These are phyloP conservation scores for Spea multiplicata DNA, from an alignment of 2,113 vertebrate genomes.

Conservation along the genomic window DNA sequence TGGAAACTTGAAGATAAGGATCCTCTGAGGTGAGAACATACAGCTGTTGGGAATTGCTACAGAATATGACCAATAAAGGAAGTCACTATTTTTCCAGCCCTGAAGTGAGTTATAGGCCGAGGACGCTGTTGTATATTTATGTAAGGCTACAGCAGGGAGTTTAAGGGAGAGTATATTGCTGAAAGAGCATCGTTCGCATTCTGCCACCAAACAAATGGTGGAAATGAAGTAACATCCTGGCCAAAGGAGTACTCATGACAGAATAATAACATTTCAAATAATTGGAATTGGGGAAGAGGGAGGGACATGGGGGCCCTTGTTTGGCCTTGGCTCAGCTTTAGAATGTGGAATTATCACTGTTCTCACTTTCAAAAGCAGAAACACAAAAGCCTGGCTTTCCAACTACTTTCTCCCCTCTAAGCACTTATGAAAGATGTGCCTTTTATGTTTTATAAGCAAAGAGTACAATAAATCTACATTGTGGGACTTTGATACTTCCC, in stretches of 20 bases:
- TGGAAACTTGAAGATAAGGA: slow-evolving; percentile 84
- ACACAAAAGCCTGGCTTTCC: slow-evolving; percentile 52
- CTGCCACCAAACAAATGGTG: slow-evolving; percentile 93
- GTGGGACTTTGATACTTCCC: background rate
- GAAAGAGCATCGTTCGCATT: slow-evolving; percentile 95
- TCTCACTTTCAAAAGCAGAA: slow-evolving; percentile 73
- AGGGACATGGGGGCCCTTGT: slow-evolving; percentile 53
- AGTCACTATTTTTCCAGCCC: slow-evolving; percentile 95
- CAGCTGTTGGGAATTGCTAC: slow-evolving; percentile 83
- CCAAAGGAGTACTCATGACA: slow-evolving; percentile 85
- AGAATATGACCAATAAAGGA: slow-evolving; percentile 97
- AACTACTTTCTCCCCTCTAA: slow-evolving; percentile 48
- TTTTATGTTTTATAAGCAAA: slow-evolving; percentile 62
- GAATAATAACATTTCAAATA: slow-evolving; percentile 87
- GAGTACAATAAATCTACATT: background rate
- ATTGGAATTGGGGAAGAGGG: slow-evolving; percentile 55
- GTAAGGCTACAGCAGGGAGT: slow-evolving; percentile 88
- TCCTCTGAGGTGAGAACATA: slow-evolving; percentile 78
- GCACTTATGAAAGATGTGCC: slow-evolving; percentile 69
- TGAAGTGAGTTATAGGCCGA: slow-evolving; percentile 82
- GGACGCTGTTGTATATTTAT: slow-evolving; percentile 95
- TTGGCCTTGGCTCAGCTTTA: slow-evolving; percentile 62
- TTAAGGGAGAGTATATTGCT: slow-evolving; percentile 92
- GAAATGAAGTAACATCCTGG: slow-evolving; percentile 99
- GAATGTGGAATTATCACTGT: slow-evolving; percentile 83